Percentiles rank a stretch among this genome's conserved stretches.
phyloP scores from a whole-genome alignment of 1,140 invertebrate genomes.

The Stegodyphus dumicola region DNA sequence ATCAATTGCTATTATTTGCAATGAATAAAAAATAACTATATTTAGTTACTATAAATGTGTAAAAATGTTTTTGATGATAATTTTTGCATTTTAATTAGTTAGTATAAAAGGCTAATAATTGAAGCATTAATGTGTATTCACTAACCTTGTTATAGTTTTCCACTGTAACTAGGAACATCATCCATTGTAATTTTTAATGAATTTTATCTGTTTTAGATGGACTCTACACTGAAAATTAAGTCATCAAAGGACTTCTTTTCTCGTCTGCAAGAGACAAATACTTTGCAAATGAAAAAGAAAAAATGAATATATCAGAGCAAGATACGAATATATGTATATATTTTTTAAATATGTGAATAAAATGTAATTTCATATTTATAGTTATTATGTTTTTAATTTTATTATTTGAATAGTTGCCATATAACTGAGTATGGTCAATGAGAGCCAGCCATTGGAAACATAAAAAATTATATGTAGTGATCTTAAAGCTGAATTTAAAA shows the following conservation, averaged over 20 bases:
- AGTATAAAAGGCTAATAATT: too few relatives aligned
- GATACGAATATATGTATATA: neutral
- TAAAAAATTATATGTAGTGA: neutral
- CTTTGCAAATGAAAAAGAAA: constrained; percentile 4
- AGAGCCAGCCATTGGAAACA: neutral
- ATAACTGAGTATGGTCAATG: neutral
- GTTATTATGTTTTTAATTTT: neutral
- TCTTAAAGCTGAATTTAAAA: too few relatives aligned
- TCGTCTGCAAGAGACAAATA: constrained; percentile 77
- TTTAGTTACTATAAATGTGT: too few relatives aligned
- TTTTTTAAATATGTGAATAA: neutral
- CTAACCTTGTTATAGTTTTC: too few relatives aligned
- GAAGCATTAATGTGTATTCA: too few relatives aligned
- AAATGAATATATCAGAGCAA: neutral
- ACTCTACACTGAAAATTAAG: constrained; percentile 74
- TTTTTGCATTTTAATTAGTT: too few relatives aligned
- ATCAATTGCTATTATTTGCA: too few relatives aligned
- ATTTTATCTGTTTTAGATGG: neutral
- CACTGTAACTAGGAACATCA: neutral
- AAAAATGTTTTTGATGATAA: too few relatives aligned
- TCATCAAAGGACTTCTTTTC: constrained; percentile 86
- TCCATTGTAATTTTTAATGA: neutral
- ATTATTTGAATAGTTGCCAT: too few relatives aligned
- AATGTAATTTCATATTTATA: neutral
- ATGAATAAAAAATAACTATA: too few relatives aligned